A percentile compares a stretch with the other conserved stretches of the same genome.
These are phyloP conservation scores for Tiliqua scincoides DNA, from an alignment of 2,113 vertebrate genomes.

Conservation along the genomic window DNA sequence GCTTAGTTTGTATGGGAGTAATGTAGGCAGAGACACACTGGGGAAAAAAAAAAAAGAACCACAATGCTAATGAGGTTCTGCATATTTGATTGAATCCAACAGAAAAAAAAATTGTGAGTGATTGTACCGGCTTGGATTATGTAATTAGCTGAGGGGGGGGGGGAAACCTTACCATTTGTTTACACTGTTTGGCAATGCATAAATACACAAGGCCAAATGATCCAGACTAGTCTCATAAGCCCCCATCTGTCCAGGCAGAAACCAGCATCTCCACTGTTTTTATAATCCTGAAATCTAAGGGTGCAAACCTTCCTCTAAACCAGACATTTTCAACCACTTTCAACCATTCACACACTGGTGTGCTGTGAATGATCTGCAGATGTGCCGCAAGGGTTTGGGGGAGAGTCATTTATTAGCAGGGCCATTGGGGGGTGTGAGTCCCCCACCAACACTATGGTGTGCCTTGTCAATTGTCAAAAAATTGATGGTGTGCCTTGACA, in stretches of 20 bases:
- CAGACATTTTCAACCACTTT: no score
- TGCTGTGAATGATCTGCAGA: no score
- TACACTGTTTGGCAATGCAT: constrained; percentile 47
- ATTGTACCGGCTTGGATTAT: constrained; percentile 52
- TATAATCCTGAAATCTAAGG: background rate
- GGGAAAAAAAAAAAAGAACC: constrained; percentile 40
- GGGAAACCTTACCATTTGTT: constrained; percentile 49
- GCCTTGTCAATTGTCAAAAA: no score
- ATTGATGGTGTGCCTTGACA: no score
- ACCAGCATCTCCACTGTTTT: background rate
- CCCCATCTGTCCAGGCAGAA: background rate
- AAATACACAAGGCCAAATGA: constrained; percentile 36
- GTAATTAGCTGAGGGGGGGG: constrained; percentile 56
- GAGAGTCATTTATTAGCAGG: no score
- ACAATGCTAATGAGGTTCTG: constrained; percentile 67
- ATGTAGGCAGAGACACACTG: constrained; percentile 71
- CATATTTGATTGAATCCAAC: constrained; percentile 62
- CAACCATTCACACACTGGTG: no score
- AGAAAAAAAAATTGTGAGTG: constrained; percentile 72
- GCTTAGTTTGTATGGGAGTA: constrained; percentile 70
- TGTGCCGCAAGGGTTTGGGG: no score
- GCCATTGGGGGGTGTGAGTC: no score
- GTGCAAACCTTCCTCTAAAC: background rate
- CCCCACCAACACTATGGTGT: no score
- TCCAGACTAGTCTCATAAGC: constrained; percentile 8